Evolutionary conservation across 2,113 vertebrate species (phyloP).

Genomic region (Taurulus bubalis): DNA sequence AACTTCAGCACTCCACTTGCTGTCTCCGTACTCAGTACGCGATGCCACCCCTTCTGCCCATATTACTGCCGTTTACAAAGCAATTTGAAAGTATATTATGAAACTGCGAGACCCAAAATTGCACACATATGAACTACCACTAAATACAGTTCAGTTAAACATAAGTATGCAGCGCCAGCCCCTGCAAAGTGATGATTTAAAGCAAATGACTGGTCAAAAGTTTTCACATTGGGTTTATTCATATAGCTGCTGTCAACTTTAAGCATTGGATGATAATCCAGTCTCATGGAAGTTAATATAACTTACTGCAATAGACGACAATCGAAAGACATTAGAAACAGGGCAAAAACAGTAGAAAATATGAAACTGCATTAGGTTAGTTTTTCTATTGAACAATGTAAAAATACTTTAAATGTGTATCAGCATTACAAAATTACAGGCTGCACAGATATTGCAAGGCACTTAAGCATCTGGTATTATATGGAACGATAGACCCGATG

Average conservation of each 20-base stretch:
- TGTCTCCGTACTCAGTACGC: not conserved
- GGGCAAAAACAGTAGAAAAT: constrained; percentile 47
- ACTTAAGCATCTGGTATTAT: constrained; percentile 46
- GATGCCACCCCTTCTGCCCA: constrained; percentile 11
- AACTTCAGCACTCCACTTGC: not conserved
- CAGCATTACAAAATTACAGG: constrained; percentile 47
- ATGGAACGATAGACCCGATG: constrained; percentile 23
- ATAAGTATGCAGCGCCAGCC: constrained; percentile 26
- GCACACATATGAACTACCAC: constrained; percentile 46
- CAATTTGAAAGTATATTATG: constrained; percentile 17
- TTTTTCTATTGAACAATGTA: constrained; percentile 56
- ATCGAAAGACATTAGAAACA: constrained; percentile 41
- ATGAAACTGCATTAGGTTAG: constrained; percentile 27
- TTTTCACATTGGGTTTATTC: constrained; percentile 78
- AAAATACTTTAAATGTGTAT: constrained; percentile 50
- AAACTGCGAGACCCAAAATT: constrained; percentile 13
- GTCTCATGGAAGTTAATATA: constrained; percentile 79
- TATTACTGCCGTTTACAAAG: constrained; percentile 37
- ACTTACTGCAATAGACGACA: constrained; percentile 68
- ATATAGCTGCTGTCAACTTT: constrained; percentile 69
- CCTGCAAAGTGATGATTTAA: constrained; percentile 35
- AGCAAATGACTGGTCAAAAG: constrained; percentile 21
- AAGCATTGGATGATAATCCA: constrained; percentile 81
- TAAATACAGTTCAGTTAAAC: constrained; percentile 50
- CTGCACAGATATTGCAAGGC: constrained; percentile 55